Conservation (phyloP, 1,140 invertebrate species). For the Drepana arcuata region DNA sequence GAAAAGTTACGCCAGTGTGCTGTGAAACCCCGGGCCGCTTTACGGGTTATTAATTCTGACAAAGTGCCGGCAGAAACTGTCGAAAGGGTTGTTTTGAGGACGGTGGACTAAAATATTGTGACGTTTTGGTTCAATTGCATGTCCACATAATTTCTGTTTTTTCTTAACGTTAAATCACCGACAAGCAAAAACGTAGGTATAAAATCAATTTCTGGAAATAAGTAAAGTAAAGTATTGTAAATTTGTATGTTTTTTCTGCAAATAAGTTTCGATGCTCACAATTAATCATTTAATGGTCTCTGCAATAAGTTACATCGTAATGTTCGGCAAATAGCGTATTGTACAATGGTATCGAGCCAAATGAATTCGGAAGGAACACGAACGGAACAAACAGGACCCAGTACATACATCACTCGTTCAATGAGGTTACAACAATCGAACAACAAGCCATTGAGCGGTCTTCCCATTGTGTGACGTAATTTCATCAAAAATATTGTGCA, state of each 20-base stretch:
- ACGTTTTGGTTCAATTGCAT: constrained; percentile 32
- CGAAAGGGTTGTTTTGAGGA: constrained; percentile 52
- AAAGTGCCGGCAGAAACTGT: constrained; percentile 40
- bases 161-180: no score
- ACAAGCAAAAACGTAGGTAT: no score
- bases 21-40: constrained; percentile 35
- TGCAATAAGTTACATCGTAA: constrained; percentile 22
- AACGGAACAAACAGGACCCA: constrained; percentile 22
- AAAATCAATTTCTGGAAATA: no score
- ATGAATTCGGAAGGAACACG: constrained; percentile 52
- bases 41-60: constrained; percentile 67
- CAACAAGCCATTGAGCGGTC: constrained; percentile 53
- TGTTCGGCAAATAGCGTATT: constrained; percentile 33
- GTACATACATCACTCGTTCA: constrained; percentile 59
- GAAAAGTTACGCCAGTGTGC: constrained; percentile 44
- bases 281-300: constrained; percentile 13
- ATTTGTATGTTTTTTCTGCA: no score
- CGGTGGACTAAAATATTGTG: constrained; percentile 46
- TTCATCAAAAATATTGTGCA: constrained; percentile 67
- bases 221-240: no score
- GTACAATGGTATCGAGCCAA: constrained; percentile 36
- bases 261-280: constrained; percentile 1
- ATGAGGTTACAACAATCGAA: constrained; percentile 60
- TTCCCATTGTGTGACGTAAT: constrained; percentile 60
- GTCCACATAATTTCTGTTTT: no score